Base-by-base conservation (phyloP, 2,113 vertebrate species). In the Lagopus muta region DNA sequence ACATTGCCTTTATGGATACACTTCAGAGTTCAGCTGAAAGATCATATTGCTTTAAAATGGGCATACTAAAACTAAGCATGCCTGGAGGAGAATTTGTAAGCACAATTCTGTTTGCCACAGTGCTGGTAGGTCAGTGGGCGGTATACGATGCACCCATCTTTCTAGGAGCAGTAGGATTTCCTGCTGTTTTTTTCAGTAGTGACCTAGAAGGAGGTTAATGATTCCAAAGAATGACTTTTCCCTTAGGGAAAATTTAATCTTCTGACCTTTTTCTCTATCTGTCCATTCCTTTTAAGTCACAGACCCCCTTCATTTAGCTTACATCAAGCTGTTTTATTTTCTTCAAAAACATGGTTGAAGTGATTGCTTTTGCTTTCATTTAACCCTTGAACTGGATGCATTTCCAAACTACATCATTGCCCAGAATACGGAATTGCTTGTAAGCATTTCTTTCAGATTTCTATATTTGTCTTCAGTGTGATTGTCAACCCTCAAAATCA, bases 181-280 rank as follows among this genome's bases (percentile, higher is more conserved):
- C 97, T 96, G 96, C 97, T 97, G 96, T 65, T 97, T 97, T 97
- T 97, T 97, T 97, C 96, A 97, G 97, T 97, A 95, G 95, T 98
- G 97, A 98, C 97, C 97, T 97, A 97, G 97, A 97, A 97, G 96
- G 97, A 97, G 97, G 97, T 98, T 98, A 98, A 98, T 98, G 97
- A 98, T 97, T 97, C 97, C 96, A 96, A 97, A 98, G 97, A 97
- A 97, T 97, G 96, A 97, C 97, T 97, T 97, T 97, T 97, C 97
- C 98, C 97, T 97, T 95, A 95, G 98, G 97, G 97, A 98, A 97
- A 97, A 97, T 97, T 97, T 97, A 98, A 97, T 98, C 97, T 97
- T 95, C 90, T 97, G 97, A 98, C 97, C 97, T 97, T 97, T 97
- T 97, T 95, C 95, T 98, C 97, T 97, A 93, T 97, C 96, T 97